These are phyloP conservation scores for Lepidocyrtinus sp. DNA, from an alignment of 2,888 invertebrate genomes.

Conservation along the genomic window DNA sequence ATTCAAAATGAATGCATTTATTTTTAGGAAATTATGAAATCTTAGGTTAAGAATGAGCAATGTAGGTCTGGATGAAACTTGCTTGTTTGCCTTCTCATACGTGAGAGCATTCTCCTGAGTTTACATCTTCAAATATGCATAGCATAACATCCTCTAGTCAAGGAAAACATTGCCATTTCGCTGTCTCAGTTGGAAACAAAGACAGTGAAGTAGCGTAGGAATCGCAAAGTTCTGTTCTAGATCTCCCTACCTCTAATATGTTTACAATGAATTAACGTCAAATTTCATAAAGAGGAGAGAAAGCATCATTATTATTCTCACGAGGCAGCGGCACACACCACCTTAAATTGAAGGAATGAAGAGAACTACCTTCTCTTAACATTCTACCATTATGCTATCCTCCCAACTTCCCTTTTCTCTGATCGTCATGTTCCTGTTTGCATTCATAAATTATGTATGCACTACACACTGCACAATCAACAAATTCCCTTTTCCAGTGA, in stretches of 20 bases:
- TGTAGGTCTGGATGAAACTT: no score
- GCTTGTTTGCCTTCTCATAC: no score
- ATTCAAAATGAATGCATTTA: neutral
- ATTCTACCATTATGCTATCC: no score
- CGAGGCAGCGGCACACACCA: neutral
- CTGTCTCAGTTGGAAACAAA: no score
- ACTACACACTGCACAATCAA: conserved; percentile 49
- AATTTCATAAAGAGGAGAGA: neutral
- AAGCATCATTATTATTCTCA: neutral
- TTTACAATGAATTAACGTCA: neutral
- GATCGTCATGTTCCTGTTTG: conserved; percentile 52
- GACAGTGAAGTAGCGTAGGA: no score
- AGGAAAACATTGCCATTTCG: no score
- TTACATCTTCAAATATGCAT: no score
- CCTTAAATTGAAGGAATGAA: neutral
- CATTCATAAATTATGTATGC: conserved; percentile 69
- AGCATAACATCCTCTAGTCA: no score
- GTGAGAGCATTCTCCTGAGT: no score
- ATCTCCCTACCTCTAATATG: neutral
- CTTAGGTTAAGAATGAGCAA: no score
- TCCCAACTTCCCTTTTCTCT: conserved; percentile 28
- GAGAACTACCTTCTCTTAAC: conserved; percentile 6
- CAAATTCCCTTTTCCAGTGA: conserved; percentile 44
- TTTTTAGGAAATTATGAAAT: no score
- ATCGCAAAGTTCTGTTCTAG: neutral